phyloP scores from a whole-genome alignment of 2,113 vertebrate species.

The Loxodonta africana region DNA sequence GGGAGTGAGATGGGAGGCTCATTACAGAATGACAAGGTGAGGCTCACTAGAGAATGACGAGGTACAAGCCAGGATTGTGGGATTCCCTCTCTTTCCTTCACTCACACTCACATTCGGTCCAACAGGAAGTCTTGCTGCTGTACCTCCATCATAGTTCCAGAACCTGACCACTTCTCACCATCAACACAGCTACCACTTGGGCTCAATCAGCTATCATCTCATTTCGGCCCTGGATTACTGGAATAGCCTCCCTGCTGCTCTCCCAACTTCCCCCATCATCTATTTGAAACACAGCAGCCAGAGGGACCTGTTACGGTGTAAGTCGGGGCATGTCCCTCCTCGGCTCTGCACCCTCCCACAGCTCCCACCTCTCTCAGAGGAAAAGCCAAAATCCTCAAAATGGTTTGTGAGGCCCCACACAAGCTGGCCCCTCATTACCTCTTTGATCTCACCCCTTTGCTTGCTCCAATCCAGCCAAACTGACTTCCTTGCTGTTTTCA shows the following conservation, averaged over 20 bases:
- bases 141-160: background rate
- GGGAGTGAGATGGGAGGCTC: no score
- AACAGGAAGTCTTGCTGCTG: background rate
- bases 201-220: background rate
- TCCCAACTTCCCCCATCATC: background rate
- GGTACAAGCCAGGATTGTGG: background rate
- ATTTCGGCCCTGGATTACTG: background rate
- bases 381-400: background rate
- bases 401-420: background rate
- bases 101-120: accelerated
- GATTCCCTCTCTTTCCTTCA: no score
- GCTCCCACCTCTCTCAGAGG: background rate
- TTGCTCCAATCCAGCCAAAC: background rate
- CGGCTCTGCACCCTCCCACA: background rate
- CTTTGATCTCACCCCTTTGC: background rate
- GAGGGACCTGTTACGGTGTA: background rate
- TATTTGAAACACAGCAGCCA: background rate
- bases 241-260: background rate
- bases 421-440: background rate
- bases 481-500: background rate
- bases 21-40: background rate
- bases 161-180: background rate
- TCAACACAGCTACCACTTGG: background rate
- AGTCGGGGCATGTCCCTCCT: background rate
- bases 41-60: background rate